Conservation (phyloP, 2,797 vertebrate species). For the Macropus fuliginosus region DNA sequence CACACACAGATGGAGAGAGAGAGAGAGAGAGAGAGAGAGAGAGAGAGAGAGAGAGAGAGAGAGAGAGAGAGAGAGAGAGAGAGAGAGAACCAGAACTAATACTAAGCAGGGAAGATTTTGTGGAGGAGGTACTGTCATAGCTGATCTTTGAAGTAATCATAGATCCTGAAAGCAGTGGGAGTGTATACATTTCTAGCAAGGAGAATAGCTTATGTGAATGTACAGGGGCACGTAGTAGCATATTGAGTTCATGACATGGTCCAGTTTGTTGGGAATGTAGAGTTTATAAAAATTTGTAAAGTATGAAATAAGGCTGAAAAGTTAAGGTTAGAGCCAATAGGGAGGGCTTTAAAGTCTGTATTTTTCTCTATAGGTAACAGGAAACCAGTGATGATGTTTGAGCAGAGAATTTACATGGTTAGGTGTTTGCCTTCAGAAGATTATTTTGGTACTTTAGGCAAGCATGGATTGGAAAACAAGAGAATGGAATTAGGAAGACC, state of each 20-base stretch:
- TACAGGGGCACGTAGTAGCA: background rate
- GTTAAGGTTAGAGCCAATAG: background rate
- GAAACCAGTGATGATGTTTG: background rate
- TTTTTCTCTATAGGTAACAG: background rate
- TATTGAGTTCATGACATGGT: background rate
- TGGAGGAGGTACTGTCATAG: background rate
- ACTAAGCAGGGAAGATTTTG: background rate
- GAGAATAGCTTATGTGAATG: background rate
- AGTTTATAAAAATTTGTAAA: background rate
- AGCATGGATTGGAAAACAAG: background rate
- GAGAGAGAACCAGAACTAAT: background rate
- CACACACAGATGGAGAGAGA: too few relatives aligned
- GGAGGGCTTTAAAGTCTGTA: background rate
- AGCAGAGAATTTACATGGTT: background rate
- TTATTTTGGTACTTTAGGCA: background rate
- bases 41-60: too few relatives aligned
- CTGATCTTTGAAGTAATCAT: background rate
- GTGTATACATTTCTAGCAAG: background rate
- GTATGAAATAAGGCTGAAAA: background rate
- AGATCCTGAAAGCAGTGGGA: background rate
- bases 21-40: too few relatives aligned
- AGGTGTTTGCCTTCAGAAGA: background rate
- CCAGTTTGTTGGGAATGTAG: background rate
- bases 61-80: too few relatives aligned
- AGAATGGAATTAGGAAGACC: background rate